Conservation (phyloP, 2,888 invertebrate species). For the Pocota personata region DNA sequence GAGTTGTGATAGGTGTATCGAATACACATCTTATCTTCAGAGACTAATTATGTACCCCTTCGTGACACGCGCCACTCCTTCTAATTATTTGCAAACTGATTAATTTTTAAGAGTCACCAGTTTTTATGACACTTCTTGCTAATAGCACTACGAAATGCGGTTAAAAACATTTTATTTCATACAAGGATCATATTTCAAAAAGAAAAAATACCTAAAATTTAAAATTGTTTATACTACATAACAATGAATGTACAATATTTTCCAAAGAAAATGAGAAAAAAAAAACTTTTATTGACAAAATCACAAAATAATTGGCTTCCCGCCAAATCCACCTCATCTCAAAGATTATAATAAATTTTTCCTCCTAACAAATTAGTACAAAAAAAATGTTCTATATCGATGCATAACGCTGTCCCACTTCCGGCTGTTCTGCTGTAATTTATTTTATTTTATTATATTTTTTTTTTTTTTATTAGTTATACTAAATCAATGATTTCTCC, state of each 20-base stretch:
- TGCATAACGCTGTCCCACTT: background rate
- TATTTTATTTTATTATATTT: background rate
- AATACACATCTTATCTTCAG: too few species aligned
- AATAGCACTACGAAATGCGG: too few species aligned
- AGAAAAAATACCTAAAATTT: background rate
- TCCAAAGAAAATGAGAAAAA: background rate
- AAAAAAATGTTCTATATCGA: background rate
- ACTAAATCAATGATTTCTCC: slow-evolving; percentile 11
- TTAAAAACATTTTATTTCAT: too few species aligned
- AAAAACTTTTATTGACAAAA: slow-evolving; percentile 23
- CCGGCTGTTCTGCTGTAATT: background rate
- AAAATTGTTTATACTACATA: background rate
- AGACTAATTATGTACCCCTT: too few species aligned
- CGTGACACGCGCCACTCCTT: too few species aligned
- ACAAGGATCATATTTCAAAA: slow-evolving; percentile 3
- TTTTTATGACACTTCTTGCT: too few species aligned
- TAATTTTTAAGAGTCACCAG: too few species aligned
- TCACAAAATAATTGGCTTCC: background rate
- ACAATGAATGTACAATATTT: background rate
- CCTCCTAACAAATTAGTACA: background rate
- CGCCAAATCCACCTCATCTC: slow-evolving; percentile 20
- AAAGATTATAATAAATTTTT: slow-evolving; percentile 16
- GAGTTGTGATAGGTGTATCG: too few species aligned
- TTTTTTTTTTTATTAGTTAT: background rate
- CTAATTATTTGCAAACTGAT: too few species aligned